These are phyloP conservation scores for Takifugu bimaculatus DNA, from an alignment of 2,113 vertebrate genomes.

Conservation along the genomic window DNA sequence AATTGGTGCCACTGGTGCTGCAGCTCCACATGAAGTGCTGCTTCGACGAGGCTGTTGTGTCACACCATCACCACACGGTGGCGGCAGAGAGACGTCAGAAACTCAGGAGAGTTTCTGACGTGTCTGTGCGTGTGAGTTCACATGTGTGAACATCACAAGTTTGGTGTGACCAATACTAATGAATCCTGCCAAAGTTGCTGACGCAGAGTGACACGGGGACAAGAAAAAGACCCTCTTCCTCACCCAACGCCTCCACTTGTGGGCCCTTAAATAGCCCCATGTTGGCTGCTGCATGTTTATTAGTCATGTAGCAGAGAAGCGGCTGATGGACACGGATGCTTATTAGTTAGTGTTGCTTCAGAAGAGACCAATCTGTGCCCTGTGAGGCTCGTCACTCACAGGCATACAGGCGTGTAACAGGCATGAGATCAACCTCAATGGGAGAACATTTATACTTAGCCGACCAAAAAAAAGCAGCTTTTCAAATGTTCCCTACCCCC, in stretches of 20 bases:
- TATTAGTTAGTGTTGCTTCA: conserved; percentile 79
- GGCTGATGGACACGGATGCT: conserved; percentile 72
- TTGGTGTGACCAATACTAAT: conserved; percentile 55
- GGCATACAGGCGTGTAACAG: conserved; percentile 29
- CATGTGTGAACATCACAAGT: conserved; percentile 32
- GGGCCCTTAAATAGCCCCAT: conserved; percentile 68
- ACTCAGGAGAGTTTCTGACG: conserved; percentile 5
- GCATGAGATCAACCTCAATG: conserved; percentile 36
- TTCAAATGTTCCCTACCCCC: neutral
- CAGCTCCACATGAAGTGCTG: too few species aligned
- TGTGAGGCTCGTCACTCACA: conserved; percentile 67
- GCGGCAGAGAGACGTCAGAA: conserved; percentile 52
- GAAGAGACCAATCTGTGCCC: conserved; percentile 64
- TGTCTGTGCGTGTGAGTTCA: conserved; percentile 2
- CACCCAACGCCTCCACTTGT: conserved; percentile 56
- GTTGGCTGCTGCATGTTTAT: conserved; percentile 67
- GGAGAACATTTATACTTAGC: conserved; percentile 32
- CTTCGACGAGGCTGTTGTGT: neutral
- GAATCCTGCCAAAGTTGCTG: conserved; percentile 53
- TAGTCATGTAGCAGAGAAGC: conserved; percentile 69
- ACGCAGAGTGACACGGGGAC: conserved; percentile 81
- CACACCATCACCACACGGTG: conserved; percentile 47
- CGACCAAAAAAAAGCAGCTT: conserved; percentile 31
- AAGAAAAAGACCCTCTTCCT: conserved; percentile 69
- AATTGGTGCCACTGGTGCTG: too few species aligned